phyloP scores from a whole-genome alignment of 2,797 vertebrate species.

The Betta splendens region DNA sequence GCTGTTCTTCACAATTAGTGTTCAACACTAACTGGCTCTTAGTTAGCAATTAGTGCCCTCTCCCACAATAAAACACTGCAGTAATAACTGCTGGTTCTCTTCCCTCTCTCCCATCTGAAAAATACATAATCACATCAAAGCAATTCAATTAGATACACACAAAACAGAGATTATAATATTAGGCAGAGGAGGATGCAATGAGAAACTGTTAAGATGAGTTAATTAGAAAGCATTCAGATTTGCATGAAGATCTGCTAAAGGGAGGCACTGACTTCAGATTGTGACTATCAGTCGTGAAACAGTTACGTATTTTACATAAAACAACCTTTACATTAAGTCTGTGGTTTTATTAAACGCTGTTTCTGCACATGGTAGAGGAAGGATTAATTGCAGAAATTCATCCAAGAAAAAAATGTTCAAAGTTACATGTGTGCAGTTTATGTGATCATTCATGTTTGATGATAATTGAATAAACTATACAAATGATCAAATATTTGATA shows the following conservation, averaged over 20 bases:
- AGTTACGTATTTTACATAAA: not conserved
- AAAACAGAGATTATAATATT: constrained; percentile 74
- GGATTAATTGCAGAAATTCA: not conserved
- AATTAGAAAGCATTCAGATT: constrained; percentile 53
- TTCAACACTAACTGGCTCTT: constrained; percentile 70
- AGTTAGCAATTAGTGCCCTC: constrained; percentile 73
- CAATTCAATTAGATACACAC: constrained; percentile 74
- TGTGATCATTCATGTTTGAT: constrained; percentile 11
- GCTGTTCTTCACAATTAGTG: constrained; percentile 63
- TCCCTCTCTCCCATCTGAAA: constrained; percentile 50
- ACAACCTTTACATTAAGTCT: not conserved
- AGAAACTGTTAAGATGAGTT: constrained; percentile 55
- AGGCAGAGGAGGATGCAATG: constrained; percentile 67
- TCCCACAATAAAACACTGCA: constrained; percentile 61
- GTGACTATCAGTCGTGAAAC: too few relatives aligned
- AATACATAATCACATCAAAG: constrained; percentile 77
- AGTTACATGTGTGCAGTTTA: constrained; percentile 10
- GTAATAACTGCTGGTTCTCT: constrained; percentile 64
- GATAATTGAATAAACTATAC: not conserved
- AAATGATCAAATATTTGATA: not conserved
- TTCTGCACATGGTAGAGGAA: not conserved
- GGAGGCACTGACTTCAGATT: constrained; percentile 7
- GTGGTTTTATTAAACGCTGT: not conserved
- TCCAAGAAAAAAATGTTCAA: too few relatives aligned
- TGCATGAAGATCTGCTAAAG: constrained; percentile 30